Base-by-base conservation (phyloP, 2,888 invertebrate genomes). In the Coremacera marginata region DNA sequence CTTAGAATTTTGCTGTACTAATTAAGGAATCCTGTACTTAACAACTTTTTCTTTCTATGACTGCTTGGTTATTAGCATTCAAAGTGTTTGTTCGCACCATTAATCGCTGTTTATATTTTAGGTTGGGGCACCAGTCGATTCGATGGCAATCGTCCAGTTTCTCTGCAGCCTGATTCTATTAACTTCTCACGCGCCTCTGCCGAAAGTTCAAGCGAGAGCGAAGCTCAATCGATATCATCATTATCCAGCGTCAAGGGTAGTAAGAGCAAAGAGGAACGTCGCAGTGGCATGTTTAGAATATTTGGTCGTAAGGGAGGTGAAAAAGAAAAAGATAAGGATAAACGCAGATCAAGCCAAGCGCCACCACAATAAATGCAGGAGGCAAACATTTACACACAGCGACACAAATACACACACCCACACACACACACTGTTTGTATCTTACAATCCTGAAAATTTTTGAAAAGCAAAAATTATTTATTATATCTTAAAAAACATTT, bases 121-220 rank as follows among this genome's bases (percentile, higher is more conserved):
- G 90, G 90, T 82, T 90, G 90, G 90, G 89, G 89, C 70, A 85
- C 84, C 55, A 83, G 82, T 57, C 89, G 90, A 78, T 89, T 87
- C 78, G 90, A 90, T 77, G 78, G 86, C 76, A 85, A 81, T 77
- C 88, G 89, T 57, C 90, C 90, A 25, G 86, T 88, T n/a, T 90
- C 89, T 9, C 82, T 86, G 76, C 87, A 86, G 76, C 87, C 88
- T 70, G 86, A 88, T 70, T 86, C 88, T 19, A 84, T 89, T 14
- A 86, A 86, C 75, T 84, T 88, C 57, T 84, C 87, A 51, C 87
- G 89, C 22, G 86, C 85, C 2, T 87, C 87, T 1, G 89, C 90
- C 34, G 90, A 90, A 80, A 90, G 90, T 80, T 89, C 89, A 67
- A 90, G 90, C 82, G 90, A 90, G 82, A 89, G 89, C 80, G 90